These are phyloP conservation scores for Folsomia candida DNA, from an alignment of 2,888 invertebrate species.

Conservation along the genomic window DNA sequence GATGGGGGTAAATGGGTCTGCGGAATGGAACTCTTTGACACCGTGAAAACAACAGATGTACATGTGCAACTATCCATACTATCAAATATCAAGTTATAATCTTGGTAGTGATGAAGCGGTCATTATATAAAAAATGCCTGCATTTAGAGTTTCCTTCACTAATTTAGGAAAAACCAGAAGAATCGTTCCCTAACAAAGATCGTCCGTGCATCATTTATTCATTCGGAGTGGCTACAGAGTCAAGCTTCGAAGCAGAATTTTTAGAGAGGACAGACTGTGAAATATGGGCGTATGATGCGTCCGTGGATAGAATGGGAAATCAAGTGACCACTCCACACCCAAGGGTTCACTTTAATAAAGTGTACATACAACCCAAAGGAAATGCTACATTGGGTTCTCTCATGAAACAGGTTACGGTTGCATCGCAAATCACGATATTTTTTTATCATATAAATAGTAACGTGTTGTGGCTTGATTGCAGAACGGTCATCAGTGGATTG, in stretches of 20 bases:
- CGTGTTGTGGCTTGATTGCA: neutral
- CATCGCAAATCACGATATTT: neutral
- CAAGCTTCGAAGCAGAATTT: slow-evolving; percentile 31
- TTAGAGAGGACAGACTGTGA: slow-evolving; percentile 23
- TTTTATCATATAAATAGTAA: neutral
- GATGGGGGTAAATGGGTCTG: slow-evolving; percentile 1
- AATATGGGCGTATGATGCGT: slow-evolving; percentile 30
- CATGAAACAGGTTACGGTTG: slow-evolving; percentile 6
- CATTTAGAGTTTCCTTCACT: too few relatives aligned
- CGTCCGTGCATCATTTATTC: slow-evolving; percentile 35
- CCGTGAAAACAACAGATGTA: too few relatives aligned
- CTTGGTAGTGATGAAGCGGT: too few relatives aligned
- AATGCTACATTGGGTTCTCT: slow-evolving; percentile 16
- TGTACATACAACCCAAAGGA: slow-evolving; percentile 1
- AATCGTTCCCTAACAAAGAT: too few relatives aligned
- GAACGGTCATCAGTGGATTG: slow-evolving; percentile 30
- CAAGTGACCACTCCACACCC: slow-evolving; percentile 11
- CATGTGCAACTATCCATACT: too few relatives aligned
- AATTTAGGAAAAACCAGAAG: too few relatives aligned
- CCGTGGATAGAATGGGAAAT: slow-evolving; percentile 24
- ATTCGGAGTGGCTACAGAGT: slow-evolving; percentile 32
- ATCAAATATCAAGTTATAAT: too few relatives aligned
- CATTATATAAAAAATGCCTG: too few relatives aligned
- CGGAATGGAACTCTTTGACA: neutral
- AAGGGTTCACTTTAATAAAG: slow-evolving; percentile 21